Evolutionary conservation across 2,888 invertebrate species (phyloP).

Genomic region (Bombylius major): DNA sequence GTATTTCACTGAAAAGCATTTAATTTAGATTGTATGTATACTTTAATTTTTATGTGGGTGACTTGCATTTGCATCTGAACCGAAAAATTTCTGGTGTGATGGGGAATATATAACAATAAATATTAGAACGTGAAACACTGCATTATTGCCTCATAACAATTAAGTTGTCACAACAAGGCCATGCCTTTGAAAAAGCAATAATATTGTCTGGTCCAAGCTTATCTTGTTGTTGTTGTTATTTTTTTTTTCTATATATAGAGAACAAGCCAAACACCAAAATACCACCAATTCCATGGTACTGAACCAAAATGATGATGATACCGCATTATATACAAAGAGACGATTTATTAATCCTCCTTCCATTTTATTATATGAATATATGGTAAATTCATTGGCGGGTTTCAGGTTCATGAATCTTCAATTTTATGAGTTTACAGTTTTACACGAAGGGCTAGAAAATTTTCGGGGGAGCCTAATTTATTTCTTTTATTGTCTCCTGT

Average conservation of each 20-base stretch:
- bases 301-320: no score
- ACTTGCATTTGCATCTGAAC: no score
- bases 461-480: not conserved
- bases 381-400: not conserved
- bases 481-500: not conserved
- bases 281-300: no score
- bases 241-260: not conserved
- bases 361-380: not conserved
- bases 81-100: no score
- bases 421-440: not conserved
- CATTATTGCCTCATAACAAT: conserved; percentile 7
- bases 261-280: no score
- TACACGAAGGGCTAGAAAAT: not conserved
- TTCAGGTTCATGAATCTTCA: not conserved
- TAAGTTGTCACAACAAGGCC: conserved; percentile 5
- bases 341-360: not conserved
- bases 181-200: not conserved
- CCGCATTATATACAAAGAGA: not conserved
- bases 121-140: not conserved
- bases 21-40: no score
- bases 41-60: no score
- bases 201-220: not conserved
- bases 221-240: no score
- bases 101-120: no score
- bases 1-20: no score